phyloP scores from a whole-genome alignment of 2,113 vertebrate genomes.

The Nerophis ophidion region DNA sequence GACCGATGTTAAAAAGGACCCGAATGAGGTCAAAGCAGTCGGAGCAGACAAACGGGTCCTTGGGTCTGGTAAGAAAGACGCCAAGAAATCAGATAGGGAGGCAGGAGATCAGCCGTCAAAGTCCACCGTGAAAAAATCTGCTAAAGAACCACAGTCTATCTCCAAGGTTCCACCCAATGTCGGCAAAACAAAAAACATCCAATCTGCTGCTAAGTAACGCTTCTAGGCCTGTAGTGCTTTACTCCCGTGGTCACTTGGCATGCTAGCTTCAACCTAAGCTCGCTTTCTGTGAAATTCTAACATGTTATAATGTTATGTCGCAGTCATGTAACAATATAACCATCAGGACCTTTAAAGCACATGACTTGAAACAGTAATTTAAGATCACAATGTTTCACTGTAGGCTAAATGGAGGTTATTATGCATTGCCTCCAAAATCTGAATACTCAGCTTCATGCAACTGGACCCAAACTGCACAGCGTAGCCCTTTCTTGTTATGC shows the following conservation, averaged over 20 bases:
- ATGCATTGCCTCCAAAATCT: slow-evolving; percentile 8
- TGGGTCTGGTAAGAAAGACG: slow-evolving; percentile 53
- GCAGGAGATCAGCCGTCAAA: slow-evolving; percentile 42
- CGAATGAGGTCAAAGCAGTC: slow-evolving; percentile 36
- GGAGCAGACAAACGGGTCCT: slow-evolving; percentile 51
- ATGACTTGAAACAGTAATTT: slow-evolving; percentile 14
- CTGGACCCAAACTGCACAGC: slow-evolving; percentile 35
- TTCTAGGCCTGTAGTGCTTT: slow-evolving; percentile 23
- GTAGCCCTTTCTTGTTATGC: slow-evolving; percentile 28
- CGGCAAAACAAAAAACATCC: slow-evolving; percentile 67
- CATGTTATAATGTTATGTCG: slow-evolving; percentile 48
- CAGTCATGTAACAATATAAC: slow-evolving; percentile 26
- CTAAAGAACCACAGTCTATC: slow-evolving; percentile 48
- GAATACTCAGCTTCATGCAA: slow-evolving; percentile 32
- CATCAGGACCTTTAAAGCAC: slow-evolving; percentile 4
- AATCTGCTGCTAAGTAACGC: slow-evolving; percentile 66
- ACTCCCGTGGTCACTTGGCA: slow-evolving; percentile 30
- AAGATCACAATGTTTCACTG: slow-evolving; percentile 20
- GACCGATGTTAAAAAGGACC: slow-evolving; percentile 61
- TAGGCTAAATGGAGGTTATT: slow-evolving; percentile 3
- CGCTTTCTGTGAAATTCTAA: slow-evolving; percentile 59
- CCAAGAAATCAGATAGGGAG: slow-evolving; percentile 60
- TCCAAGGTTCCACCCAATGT: slow-evolving; percentile 46
- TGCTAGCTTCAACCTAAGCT: slow-evolving; percentile 48
- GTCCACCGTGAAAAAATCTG: slow-evolving; percentile 47